Base-by-base conservation (phyloP, 2,888 invertebrate species). In the Shargacucullia verbasci region DNA sequence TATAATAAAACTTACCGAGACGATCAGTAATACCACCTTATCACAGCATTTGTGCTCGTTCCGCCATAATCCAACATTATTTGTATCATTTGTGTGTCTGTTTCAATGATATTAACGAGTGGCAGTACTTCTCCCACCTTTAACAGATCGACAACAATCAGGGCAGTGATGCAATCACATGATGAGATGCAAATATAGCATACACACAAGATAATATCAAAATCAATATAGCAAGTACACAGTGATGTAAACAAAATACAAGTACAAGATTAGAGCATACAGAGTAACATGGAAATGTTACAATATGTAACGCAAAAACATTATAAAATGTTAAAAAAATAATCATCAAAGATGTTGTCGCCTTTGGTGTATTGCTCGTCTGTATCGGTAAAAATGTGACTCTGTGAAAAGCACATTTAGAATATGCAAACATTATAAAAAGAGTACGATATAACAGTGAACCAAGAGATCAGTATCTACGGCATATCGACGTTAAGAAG, bases 141-240 rank as follows among this genome's bases (percentile, higher is more conserved):
- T 83, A 93, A 93, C 92, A 93, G 89, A 92, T 81, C 85, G 89
- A 90, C 86, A 91, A 90, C 82, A 87, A 80, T 82, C 73, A 85
- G 83, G 85, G 85, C 79, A 87, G 83, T 84, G 83, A 88, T 70
- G 80, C 73, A 83, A 86, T 87, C 84, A 89, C 84, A 86, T 69
- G 76, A 85, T 83, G 85, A 81, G 80, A 83, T 61, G 73, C 80
- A 78, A 66, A 79, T 80, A 83, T 71, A 66, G 73, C 76, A 79
- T 76, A 80, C 67, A 82, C 68, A 76, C 82, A 74, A 82, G 76
- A 81, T 77, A 78, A 84, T 70, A 62, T 78, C 67, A 78, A 78
- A 72, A 73, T 57, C 60, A 62, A 59, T 35, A 70, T 43, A 70
- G 64, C 44, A 70, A 69, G 59, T 72, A 72, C 69, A 71, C 65